phyloP scores from a whole-genome alignment of 2,113 vertebrate genomes.

The Eulemur macaco region DNA sequence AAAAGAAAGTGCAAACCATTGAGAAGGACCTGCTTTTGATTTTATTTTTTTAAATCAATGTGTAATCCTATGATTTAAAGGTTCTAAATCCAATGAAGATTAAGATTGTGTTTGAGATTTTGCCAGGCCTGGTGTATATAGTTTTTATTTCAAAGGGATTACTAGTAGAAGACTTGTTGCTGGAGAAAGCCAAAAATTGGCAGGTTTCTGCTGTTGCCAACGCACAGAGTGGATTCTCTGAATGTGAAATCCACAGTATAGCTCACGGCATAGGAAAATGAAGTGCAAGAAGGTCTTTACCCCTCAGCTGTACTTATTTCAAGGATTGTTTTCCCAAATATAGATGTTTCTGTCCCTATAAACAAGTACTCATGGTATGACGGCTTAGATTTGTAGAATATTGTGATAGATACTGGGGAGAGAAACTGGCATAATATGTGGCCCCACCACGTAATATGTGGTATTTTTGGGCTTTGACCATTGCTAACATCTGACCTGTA shows the following conservation, averaged over 20 bases:
- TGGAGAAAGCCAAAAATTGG: neutral
- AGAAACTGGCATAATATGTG: neutral
- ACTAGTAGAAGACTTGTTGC: neutral
- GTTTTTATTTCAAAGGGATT: neutral
- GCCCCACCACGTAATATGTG: no score
- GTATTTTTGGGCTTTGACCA: neutral
- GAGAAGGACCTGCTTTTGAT: neutral
- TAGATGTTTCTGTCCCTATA: neutral
- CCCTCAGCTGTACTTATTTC: neutral
- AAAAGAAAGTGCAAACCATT: fast-evolving
- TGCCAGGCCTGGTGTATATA: neutral
- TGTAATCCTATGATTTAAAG: slow-evolving; percentile 4
- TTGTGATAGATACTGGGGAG: no score
- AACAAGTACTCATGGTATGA: neutral
- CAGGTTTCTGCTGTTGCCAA: neutral
- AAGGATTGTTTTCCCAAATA: neutral
- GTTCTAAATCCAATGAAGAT: slow-evolving; percentile 5
- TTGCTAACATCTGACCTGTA: neutral
- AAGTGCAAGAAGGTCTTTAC: neutral
- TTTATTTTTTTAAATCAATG: slow-evolving; percentile 18
- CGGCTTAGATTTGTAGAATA: neutral
- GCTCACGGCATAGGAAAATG: neutral
- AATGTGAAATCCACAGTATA: neutral
- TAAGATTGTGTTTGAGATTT: neutral
- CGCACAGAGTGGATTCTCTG: neutral